Base-by-base conservation (phyloP, 1,140 invertebrate species). In the Meloidogyne hapla region DNA sequence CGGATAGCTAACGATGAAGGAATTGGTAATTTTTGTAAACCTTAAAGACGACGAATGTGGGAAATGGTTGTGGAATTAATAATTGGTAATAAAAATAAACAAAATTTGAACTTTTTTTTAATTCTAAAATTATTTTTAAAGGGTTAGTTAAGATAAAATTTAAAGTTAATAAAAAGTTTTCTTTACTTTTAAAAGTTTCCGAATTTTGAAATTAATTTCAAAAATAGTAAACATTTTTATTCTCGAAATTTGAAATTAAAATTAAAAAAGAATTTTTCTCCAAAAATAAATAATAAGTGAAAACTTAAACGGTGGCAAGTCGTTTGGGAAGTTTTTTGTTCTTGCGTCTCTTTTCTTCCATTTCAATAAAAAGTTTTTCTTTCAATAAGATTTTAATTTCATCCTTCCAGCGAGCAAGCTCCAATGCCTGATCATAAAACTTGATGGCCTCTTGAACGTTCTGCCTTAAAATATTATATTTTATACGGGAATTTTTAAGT, bases 341-440 rank as follows among this genome's bases (percentile, higher is more conserved):
- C 6, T 56, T 56, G 48, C 48, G 48, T n/a, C 48, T n/a, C 18
- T 8, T 18, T 56, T 56, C 48, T n/a, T 56, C 48, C 18, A 56
- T 56, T 56, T n/a, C 48, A 56, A 56, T n/a, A 56, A 56, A 56
- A 56, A 83, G 56, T 65, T 78, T 71, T 38, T 83, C 76, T 45
- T 83, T 48, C 74, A 83, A 33, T 78, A 83, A 26, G 66, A 78
- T 66, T 74, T 77, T 77, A 45, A 76, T 63, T 70, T 80, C 73
- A 5, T 80, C 78, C 12, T 61, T 65, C 48, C 67, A 40, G 45
- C 75, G 75, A 28, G 68, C 75, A 23, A 76, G 40, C 12, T n/a
- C 23, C n/a, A 76, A 26, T 9, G 75, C 75, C 8, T 62, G 10
- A 6, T 67, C 65, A 26, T 63, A 76, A 23, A 69, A 64, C 10